A percentile compares a stretch with the other conserved stretches of the same genome.
These are phyloP conservation scores for Armadillidium nasatum DNA, from an alignment of 1,140 invertebrate genomes.

Conservation along the genomic window DNA sequence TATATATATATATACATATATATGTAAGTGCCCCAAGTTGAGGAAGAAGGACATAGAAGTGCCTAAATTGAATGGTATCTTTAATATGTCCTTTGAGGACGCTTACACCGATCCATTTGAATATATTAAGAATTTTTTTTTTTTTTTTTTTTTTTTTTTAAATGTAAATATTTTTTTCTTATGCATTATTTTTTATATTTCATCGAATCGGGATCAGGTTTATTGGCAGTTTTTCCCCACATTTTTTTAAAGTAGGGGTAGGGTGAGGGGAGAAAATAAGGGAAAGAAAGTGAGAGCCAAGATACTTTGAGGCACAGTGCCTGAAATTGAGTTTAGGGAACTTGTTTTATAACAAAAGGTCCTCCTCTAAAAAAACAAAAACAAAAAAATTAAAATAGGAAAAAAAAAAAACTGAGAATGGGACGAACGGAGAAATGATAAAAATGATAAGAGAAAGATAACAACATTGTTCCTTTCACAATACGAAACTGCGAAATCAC, in stretches of 20 bases:
- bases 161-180: too few species aligned
- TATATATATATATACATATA: too few species aligned
- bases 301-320: too few species aligned
- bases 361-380: background rate
- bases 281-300: background rate
- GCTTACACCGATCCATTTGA: background rate
- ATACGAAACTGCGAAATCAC: too few species aligned
- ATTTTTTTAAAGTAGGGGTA: too few species aligned
- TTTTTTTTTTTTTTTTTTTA: too few species aligned
- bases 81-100: background rate
- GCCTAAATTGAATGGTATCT: background rate
- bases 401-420: background rate
- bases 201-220: background rate
- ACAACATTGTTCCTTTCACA: background rate
- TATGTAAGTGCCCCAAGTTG: too few species aligned
- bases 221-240: background rate
- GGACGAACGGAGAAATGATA: background rate
- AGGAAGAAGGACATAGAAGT: background rate
- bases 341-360: too few species aligned
- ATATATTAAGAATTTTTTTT: slow-evolving; percentile 10
- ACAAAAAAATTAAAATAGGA: background rate
- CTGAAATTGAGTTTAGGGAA: too few species aligned
- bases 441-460: background rate
- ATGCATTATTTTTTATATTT: too few species aligned
- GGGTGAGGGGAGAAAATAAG: background rate